Base-by-base conservation (phyloP, 2,113 vertebrate species). In the Chauna torquata region DNA sequence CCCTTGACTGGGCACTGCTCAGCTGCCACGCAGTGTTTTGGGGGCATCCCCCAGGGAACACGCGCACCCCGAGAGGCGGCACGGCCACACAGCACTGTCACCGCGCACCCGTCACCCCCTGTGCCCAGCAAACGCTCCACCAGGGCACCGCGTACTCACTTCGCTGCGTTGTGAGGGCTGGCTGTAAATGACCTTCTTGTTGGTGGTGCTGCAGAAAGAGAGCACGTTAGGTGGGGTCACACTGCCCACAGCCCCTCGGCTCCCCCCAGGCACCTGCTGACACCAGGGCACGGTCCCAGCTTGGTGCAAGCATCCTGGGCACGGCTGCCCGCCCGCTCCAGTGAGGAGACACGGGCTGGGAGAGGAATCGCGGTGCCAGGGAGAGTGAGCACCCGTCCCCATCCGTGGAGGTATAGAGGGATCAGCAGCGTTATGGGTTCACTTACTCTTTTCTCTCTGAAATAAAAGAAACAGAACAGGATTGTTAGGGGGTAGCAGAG, bases 171-270 rank as follows among this genome's bases (percentile, higher is more conserved):
- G 82, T 3, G 94, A 92, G 8, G 98, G 96, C 49, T 98, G 98
- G 94, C 98, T 98, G 84, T 98, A 98, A 78, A 98, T 98, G 52
- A 98, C 98, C 93, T 98, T 98, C 92, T 98, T 98, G 75, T 50
- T 24, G 1, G 44, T 8, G 11, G 75, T 23, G 50, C 97, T 97
- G 83, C 8, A 23, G 50, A 69, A 10, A 88, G 30, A 76, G 30
- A 78, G 28, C 38, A 55, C 20, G 0, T n/a, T 6, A 77, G 27
- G 75, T 25, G 42, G 16, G 0, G 19, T 15, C 52, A 8, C 16
- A 1, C 58, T 6, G 24, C 17, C 49, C 59, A 2, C 18, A 1
- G 24, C 17, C 38, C 66, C 34, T 8, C 4, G 20, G 30, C 47
- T 68, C 49, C 70, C n/a, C 61, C 19, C 2, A 5, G 15, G 36